Evolutionary conservation across 2,113 vertebrate genomes (phyloP).

Genomic region (Campylomormyrus numenius): DNA sequence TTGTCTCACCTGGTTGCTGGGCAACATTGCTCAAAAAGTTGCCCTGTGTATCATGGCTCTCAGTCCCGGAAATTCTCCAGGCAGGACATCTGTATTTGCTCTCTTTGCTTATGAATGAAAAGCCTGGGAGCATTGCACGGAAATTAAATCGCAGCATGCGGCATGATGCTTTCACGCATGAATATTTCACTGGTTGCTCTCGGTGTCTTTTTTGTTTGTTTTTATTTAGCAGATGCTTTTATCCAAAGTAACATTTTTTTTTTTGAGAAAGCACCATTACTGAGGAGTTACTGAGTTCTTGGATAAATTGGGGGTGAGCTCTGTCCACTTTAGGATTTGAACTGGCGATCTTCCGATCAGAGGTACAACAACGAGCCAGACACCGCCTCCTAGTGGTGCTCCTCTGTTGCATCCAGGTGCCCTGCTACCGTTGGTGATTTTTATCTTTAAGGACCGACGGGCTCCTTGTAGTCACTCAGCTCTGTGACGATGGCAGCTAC

Average conservation of each 20-base stretch:
- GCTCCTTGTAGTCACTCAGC: neutral
- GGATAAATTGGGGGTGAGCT: neutral
- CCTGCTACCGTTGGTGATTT: neutral
- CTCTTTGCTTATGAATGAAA: neutral
- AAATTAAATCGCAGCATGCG: neutral
- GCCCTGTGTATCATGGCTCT: neutral
- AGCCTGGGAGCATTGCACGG: neutral
- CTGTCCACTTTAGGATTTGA: neutral
- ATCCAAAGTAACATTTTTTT: neutral
- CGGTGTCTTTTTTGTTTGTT: neutral
- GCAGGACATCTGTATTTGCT: neutral
- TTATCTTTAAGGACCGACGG: neutral
- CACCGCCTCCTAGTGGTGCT: neutral
- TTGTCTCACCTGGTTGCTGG: neutral
- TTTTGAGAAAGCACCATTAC: neutral
- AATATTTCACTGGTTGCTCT: neutral
- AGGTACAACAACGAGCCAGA: neutral
- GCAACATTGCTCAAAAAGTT: neutral
- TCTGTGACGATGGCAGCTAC: neutral
- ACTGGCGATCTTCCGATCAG: neutral
- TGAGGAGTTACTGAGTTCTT: neutral
- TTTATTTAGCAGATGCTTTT: neutral
- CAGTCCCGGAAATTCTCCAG: neutral
- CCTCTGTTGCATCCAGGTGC: neutral
- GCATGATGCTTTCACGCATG: neutral